Evolutionary conservation across 2,888 invertebrate genomes (phyloP), one percentile per base, ranked within the genome.

Genomic region (Nesidiocoris tenuis): DNA sequence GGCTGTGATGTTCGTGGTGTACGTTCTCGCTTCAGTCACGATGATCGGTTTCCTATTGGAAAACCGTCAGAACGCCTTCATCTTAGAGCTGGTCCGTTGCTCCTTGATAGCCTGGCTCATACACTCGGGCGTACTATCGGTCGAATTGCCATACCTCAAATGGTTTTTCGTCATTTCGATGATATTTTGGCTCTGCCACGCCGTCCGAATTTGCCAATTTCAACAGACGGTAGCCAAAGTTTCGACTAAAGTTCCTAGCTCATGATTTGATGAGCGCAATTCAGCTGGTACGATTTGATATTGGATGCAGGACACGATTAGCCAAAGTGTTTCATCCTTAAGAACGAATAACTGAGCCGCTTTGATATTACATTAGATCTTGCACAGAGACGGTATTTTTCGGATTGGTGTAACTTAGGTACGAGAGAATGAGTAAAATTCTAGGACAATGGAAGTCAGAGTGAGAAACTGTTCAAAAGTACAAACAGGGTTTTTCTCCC

Each of bases 11-110:
- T 87, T 87, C 81, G 87, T 90, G 0, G 77, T 86, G 61, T 91
- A 90, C 85, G 88, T 91, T 79, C 86, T 91, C 61, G 87, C 87
- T 1, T 89, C 91, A 0, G 83, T 92, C 16, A 89, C 89, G 0
- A 85, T 88, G 22, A 90, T 92, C 67, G 91, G 92, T 0, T 87
- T 91, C 86, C 82, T 92, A 7, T 89, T 92, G 80, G 92, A 92
- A 80, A 87, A 89, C 80, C 87, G 87, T 59, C 86, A 87, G 5
- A 85, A 87, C 80, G 90, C 90, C 0, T 86, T 87, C 5, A 81
- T 87, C 0, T 84, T 90, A 54, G 92, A 92, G 83, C 85, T 90
- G 0, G 78, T 87, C 0, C 86, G 92, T 9, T 92, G 91, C 81
- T 85, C 88, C n/a, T 82, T 88, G 0, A 84, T 90, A 21, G 87